These are phyloP conservation scores for Acropora yongei DNA, from an alignment of 64 coral and sea anemone genomes.

Conservation along the genomic window DNA sequence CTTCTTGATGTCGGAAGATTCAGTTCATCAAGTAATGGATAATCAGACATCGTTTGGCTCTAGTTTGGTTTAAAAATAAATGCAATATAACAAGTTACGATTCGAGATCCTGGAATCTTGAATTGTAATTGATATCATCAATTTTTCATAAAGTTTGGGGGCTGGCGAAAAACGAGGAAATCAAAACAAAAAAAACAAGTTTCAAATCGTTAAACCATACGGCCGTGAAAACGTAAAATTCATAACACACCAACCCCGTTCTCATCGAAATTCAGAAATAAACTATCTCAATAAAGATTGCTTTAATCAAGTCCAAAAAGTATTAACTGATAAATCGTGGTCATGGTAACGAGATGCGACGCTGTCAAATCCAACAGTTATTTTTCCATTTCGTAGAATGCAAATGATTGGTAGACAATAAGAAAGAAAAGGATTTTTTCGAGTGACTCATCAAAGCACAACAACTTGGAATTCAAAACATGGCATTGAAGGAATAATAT, in stretches of 20 bases:
- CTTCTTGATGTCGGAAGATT: no score
- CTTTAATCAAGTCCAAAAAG: no score
- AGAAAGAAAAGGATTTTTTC: neutral
- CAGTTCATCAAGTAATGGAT: no score
- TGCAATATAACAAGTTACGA: no score
- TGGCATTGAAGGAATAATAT: neutral
- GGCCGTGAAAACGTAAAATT: no score
- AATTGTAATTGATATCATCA: neutral
- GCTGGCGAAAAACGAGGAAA: neutral
- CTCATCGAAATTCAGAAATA: no score
- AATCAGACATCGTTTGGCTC: no score
- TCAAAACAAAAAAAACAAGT: neutral
- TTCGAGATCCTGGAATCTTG: neutral
- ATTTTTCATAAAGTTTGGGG: conserved; percentile 20
- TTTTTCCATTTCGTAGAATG: neutral
- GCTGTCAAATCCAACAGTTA: neutral
- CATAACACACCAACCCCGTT: no score
- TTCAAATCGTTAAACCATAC: no score
- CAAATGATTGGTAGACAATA: conserved; percentile 1
- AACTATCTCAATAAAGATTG: no score
- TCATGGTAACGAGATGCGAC: neutral
- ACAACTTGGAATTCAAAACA: conserved; percentile 1
- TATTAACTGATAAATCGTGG: neutral
- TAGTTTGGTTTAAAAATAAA: no score
- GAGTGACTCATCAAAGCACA: neutral